Evolutionary conservation across 2,888 invertebrate species (phyloP).

Genomic region (Eristalis tenax): DNA sequence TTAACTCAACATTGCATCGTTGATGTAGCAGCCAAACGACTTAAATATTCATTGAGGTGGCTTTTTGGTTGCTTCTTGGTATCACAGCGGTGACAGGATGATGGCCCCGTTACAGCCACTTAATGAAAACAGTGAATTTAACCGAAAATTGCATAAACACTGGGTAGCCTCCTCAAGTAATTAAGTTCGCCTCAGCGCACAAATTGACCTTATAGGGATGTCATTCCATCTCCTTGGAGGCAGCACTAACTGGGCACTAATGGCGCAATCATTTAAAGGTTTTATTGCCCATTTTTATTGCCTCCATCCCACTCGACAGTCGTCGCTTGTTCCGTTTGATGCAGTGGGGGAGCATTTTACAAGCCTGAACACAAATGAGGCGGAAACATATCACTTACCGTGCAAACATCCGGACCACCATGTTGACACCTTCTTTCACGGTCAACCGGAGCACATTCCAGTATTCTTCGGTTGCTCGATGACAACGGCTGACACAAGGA

Average conservation of each 20-base stretch:
- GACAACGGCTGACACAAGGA: neutral
- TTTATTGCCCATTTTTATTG: slow-evolving; percentile 20
- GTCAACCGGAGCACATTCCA: slow-evolving; percentile 10
- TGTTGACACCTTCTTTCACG: slow-evolving; percentile 30
- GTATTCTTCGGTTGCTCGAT: neutral
- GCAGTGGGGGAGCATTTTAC: slow-evolving; percentile 25
- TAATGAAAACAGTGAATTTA: neutral
- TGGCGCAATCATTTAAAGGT: slow-evolving; percentile 11
- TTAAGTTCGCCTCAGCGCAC: neutral
- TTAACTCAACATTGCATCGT: neutral
- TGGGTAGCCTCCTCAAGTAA: neutral
- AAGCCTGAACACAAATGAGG: slow-evolving; percentile 40
- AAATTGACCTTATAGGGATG: neutral
- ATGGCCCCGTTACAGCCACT: neutral
- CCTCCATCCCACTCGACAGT: neutral
- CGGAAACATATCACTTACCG: slow-evolving; percentile 55
- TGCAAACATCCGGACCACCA: slow-evolving; percentile 48
- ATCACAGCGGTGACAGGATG: neutral
- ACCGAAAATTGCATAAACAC: neutral
- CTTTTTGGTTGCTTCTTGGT: neutral
- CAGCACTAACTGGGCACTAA: slow-evolving; percentile 10
- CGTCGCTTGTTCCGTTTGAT: neutral
- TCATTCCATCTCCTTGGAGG: neutral
- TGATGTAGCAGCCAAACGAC: neutral
- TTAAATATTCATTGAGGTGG: neutral